Evolutionary conservation across 2,113 vertebrate genomes (phyloP).

Genomic region (Centropus bengalensis): DNA sequence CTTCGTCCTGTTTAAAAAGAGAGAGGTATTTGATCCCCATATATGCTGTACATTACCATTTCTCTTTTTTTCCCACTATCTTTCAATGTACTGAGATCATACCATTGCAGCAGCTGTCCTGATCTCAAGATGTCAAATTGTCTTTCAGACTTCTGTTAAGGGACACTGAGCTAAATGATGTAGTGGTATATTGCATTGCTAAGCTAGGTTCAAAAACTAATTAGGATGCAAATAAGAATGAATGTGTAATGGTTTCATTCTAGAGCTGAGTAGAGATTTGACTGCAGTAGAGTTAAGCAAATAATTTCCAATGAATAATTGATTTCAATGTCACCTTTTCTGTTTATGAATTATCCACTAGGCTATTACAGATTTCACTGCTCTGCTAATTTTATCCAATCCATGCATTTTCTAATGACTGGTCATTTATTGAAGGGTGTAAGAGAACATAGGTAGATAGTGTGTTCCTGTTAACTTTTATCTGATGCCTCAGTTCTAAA

Average conservation of each 20-base stretch:
- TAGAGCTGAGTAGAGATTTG: constrained; percentile 7
- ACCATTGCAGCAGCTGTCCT: neutral
- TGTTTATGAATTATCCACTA: constrained; percentile 24
- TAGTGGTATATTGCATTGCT: neutral
- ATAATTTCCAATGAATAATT: constrained; percentile 61
- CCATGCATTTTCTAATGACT: neutral
- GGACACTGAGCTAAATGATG: neutral
- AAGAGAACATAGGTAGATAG: neutral
- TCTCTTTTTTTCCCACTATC: neutral
- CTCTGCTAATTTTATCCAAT: neutral
- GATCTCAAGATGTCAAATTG: neutral
- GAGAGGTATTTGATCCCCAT: neutral
- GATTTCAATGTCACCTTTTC: constrained; percentile 55
- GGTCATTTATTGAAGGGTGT: neutral
- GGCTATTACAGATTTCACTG: neutral
- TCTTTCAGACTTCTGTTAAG: neutral
- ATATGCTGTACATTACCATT: neutral
- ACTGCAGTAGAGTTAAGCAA: constrained; percentile 26
- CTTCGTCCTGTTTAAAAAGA: neutral
- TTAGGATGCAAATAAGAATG: constrained; percentile 40
- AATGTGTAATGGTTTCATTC: neutral
- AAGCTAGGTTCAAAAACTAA: constrained; percentile 43
- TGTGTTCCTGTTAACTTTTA: neutral
- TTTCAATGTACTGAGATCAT: neutral
- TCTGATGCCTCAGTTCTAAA: neutral